Evolutionary conservation across 2,113 vertebrate species (phyloP), one percentile per base, ranked within the genome.

Genomic region (Odocoileus virginianus): DNA sequence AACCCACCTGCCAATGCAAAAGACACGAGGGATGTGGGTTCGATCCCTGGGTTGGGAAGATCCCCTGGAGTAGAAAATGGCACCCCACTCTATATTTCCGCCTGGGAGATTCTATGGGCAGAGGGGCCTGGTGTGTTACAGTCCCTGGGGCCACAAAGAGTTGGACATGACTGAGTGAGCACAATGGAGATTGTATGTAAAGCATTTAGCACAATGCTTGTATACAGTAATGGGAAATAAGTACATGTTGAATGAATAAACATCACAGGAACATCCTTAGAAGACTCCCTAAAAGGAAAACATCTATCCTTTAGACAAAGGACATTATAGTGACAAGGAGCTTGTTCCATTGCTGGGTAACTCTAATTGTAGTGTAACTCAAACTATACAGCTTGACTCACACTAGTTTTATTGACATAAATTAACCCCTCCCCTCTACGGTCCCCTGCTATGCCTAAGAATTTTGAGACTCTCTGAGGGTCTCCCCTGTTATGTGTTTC

Each of bases 221-320:
- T 30, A 54, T 19, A 40, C 23, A 91, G n/a, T 67, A 74, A 40
- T 60, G 43, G 25, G 91, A 88, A 94, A 71, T 87, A 87, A 89
- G 64, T 57, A n/a, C 2, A 52, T 16, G 15, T n/a, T 47, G 15
- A 74, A 61, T 81, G 71, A 84, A 47, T 58, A 21, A 50, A 55
- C 45, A 23, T 52, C 58, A 64, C 5, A 64, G 23, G 17, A 87
- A 91, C 25, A 79, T 7, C 16, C 71, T 81, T 58, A 74, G 40
- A 92, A 84, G n/a, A 45, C 40, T 93, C 40, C 28, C 25, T 83
- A 47, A 82, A 67, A 78, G 58, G 54, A 93, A 81, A 95, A 45
- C 61, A 67, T 78, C 82, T 90, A 64, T 81, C 17, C 12, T 93
- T 76, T 89, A 64, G 84, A 55, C 17, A 89, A 4, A 43, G 36